Evolutionary conservation across 2,113 vertebrate genomes (phyloP).

Genomic region (Alaudala cheleensis): DNA sequence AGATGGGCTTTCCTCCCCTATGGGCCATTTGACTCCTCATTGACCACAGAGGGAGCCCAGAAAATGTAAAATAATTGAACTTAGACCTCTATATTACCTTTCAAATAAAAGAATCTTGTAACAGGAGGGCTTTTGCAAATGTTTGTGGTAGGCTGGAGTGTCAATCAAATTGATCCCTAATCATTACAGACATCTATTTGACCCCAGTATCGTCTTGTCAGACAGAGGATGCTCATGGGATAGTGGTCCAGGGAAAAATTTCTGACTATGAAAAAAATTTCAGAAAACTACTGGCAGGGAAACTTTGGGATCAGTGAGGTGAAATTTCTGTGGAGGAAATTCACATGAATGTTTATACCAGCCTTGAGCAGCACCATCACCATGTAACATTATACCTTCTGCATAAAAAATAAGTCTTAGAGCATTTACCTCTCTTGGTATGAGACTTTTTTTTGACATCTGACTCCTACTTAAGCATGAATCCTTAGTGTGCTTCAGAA

Average conservation of each 20-base stretch:
- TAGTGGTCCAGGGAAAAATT: not conserved
- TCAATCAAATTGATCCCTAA: not conserved
- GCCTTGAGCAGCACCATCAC: not conserved
- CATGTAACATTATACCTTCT: not conserved
- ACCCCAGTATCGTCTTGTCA: not conserved
- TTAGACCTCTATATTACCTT: not conserved
- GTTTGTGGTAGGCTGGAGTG: not conserved
- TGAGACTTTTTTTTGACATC: not conserved
- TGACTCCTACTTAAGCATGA: not conserved
- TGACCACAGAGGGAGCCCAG: not conserved
- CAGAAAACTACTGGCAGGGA: not conserved
- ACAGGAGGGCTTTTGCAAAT: not conserved
- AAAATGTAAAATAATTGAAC: not conserved
- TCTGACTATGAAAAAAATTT: not conserved
- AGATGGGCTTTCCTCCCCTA: fast-evolving
- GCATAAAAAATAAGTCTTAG: not conserved
- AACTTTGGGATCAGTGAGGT: not conserved
- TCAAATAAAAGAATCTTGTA: not conserved
- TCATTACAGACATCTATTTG: not conserved
- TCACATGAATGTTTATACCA: fast-evolving
- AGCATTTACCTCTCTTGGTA: not conserved
- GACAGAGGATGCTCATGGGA: not conserved
- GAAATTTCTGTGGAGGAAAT: not conserved
- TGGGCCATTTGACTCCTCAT: not conserved
- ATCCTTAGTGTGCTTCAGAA: not conserved